Evolutionary conservation across 2,888 invertebrate species (phyloP), one percentile per base, ranked within the genome.

Genomic region (Perizoma flavofasciatum): DNA sequence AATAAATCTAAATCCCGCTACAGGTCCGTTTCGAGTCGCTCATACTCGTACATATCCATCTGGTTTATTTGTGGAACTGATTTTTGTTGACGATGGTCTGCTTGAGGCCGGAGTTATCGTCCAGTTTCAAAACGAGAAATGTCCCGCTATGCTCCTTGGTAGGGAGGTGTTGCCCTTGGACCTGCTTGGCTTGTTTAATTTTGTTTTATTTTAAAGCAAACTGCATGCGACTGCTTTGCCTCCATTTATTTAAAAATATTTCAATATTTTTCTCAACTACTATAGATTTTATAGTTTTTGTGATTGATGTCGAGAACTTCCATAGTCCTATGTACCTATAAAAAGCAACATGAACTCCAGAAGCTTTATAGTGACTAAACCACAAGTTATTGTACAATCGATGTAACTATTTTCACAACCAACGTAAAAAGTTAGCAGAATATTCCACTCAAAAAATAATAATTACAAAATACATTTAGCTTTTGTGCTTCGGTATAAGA

Each of bases 41-140:
- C 54, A 45, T 62, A 59, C 53, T 2, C n/a, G n/a, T n/a, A n/a
- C n/a, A 22, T 22, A 22, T 22, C 56, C 49, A 66, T 67, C 61
- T 73, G 67, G 73, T 81, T 80, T 80, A 77, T 81, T 79, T 80
- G 79, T 78, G 72, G 75, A 73, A 74, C 70, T 80, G 81, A 83
- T 83, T 82, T 82, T 78, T 81, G 79, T 82, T 77, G 77, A 74
- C 77, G 79, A 78, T 79, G 60, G 22, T 37, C 61, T 58, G 61
- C 63, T 65, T 50, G 44, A 60, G 59, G 66, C 57, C 49, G 58
- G 57, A 68, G 57, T 63, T 57, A 65, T 64, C 69, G 72, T 75
- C 72, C 74, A 73, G 75, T 77, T 78, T 71, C 64, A 67, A 69
- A 68, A 69, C 70, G 73, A 74, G 77, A 79, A 79, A 77, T 77